Evolutionary conservation across 2,797 vertebrate species (phyloP).

Genomic region (Platalea minor): DNA sequence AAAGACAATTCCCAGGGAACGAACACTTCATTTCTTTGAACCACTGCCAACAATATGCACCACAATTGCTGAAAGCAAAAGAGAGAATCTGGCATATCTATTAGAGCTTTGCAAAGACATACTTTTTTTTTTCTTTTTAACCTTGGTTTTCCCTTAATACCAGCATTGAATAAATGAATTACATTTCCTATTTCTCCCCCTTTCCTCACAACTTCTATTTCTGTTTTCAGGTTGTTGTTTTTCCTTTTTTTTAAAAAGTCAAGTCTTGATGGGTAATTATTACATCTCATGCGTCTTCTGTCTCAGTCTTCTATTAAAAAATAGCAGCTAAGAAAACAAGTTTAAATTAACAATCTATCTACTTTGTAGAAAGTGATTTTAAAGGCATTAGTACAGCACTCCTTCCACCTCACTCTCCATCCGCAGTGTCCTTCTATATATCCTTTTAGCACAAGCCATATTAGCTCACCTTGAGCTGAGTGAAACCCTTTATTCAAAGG

Average conservation of each 20-base stretch:
- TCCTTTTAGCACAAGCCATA: slow-evolving; percentile 12
- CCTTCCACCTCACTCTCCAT: neutral
- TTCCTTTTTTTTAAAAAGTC: slow-evolving; percentile 28
- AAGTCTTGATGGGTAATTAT: slow-evolving; percentile 69
- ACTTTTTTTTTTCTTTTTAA: slow-evolving; percentile 48
- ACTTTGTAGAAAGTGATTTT: slow-evolving; percentile 54
- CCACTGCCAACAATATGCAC: slow-evolving; percentile 60
- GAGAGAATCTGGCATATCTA: slow-evolving; percentile 63
- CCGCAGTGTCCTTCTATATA: slow-evolving; percentile 48
- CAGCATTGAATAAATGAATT: slow-evolving; percentile 63
- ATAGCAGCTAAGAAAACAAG: slow-evolving; percentile 57
- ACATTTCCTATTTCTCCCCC: slow-evolving; percentile 29
- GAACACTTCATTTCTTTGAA: slow-evolving; percentile 67
- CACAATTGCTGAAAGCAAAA: slow-evolving; percentile 61
- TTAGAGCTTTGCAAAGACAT: slow-evolving; percentile 66
- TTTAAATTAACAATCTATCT: slow-evolving; percentile 45
- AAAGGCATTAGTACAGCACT: slow-evolving; percentile 40
- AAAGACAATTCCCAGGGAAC: slow-evolving; percentile 72
- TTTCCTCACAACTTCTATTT: slow-evolving; percentile 63
- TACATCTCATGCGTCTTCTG: slow-evolving; percentile 62
- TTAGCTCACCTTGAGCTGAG: slow-evolving; percentile 55
- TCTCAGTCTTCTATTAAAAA: slow-evolving; percentile 62
- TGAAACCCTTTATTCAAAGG: slow-evolving; percentile 29
- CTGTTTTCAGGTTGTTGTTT: slow-evolving; percentile 48
- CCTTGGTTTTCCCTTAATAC: slow-evolving; percentile 66